phyloP scores from a whole-genome alignment of 2,888 invertebrate genomes.

The Copidosoma aretas region DNA sequence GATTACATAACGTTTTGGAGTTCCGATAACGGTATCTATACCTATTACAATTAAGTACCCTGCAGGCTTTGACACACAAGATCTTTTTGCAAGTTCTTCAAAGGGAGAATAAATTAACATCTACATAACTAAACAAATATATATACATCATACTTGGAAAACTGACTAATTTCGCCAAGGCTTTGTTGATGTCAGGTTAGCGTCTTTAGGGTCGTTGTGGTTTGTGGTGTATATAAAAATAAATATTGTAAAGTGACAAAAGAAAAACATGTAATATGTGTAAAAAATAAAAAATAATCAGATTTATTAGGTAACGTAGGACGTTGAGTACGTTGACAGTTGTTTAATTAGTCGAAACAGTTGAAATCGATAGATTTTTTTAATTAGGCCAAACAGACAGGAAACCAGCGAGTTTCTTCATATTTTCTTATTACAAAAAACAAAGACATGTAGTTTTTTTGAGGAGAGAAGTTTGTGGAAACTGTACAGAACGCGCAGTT shows the following conservation, averaged over 20 bases:
- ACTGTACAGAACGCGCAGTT: conserved; percentile 16
- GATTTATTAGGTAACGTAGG: conserved; percentile 38
- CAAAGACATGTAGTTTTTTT: conserved; percentile 17
- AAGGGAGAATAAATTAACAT: no score
- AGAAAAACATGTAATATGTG: neutral
- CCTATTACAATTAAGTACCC: no score
- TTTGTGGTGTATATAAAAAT: neutral
- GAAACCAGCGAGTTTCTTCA: conserved; percentile 30
- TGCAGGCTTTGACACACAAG: no score
- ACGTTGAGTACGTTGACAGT: no score
- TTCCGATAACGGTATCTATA: no score
- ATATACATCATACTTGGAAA: no score
- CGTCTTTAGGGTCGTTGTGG: no score
- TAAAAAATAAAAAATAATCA: conserved; percentile 7
- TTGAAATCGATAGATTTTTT: conserved; percentile 17
- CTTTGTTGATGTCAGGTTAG: no score
- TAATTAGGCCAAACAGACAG: conserved; percentile 32
- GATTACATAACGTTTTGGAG: no score
- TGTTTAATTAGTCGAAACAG: conserved; percentile 7
- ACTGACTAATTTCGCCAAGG: no score
- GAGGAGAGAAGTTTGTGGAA: conserved; percentile 22
- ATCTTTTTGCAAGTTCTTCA: no score
- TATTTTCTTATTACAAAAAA: conserved; percentile 38
- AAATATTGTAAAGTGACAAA: neutral
- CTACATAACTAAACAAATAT: no score